phyloP scores from a whole-genome alignment of 2,888 invertebrate genomes.

The Troides oblongomaculatus region DNA sequence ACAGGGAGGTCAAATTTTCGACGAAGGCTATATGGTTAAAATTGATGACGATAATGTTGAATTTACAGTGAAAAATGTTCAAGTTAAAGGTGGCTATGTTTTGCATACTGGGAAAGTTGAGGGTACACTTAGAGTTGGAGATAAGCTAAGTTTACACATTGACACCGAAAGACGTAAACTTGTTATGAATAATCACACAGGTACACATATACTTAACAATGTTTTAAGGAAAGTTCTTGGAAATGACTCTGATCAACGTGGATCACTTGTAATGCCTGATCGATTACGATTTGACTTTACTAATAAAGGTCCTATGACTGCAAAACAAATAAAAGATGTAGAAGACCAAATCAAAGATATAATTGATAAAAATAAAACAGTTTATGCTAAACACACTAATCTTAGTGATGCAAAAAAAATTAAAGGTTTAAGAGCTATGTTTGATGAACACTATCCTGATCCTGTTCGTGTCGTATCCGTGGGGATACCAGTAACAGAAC shows the following conservation, averaged over 20 bases:
- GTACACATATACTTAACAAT: slow-evolving; percentile 98
- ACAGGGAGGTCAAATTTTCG: slow-evolving; percentile 98
- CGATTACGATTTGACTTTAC: slow-evolving; percentile 98
- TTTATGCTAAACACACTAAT: slow-evolving; percentile 93
- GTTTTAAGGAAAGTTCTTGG: slow-evolving; percentile 94
- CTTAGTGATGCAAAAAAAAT: slow-evolving; percentile 94
- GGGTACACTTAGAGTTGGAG: slow-evolving; percentile 90
- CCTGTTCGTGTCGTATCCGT: slow-evolving; percentile 96
- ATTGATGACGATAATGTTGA: slow-evolving; percentile 91
- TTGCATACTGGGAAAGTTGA: slow-evolving; percentile 95
- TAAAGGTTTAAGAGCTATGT: slow-evolving; percentile 96
- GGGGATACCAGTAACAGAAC: slow-evolving; percentile 93
- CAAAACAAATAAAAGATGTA: slow-evolving; percentile 91
- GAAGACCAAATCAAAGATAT: slow-evolving; percentile 90
- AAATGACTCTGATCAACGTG: slow-evolving; percentile 95
- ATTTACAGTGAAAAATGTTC: slow-evolving; percentile 94
- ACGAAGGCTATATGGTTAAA: slow-evolving; percentile 95
- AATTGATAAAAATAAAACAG: slow-evolving; percentile 86
- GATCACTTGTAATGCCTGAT: slow-evolving; percentile 98
- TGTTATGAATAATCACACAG: slow-evolving; percentile 99
- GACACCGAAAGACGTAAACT: slow-evolving; percentile 91
- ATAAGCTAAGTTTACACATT: slow-evolving; percentile 88
- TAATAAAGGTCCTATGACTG: slow-evolving; percentile 94
- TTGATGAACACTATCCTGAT: slow-evolving; percentile 99
- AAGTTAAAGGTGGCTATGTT: slow-evolving; percentile 97